Conservation (phyloP, 30 jellyfish, hydroid and myxozoan species). For the Cassiopea xamachana region DNA sequence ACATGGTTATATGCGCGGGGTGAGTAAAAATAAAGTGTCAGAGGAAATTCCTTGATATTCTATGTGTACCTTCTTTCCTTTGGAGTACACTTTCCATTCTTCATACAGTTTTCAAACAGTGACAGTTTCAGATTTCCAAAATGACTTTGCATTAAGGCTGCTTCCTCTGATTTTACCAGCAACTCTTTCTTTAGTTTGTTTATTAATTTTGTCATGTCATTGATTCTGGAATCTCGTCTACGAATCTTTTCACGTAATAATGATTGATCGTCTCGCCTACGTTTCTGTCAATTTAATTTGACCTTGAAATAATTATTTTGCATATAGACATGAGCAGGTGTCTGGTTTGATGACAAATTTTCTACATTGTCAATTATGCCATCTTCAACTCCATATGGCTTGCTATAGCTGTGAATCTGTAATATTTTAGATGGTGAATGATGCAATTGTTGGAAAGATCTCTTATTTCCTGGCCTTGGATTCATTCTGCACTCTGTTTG, state of each 20-base stretch:
- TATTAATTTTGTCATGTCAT: slow-evolving; percentile 28
- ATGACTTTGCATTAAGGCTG: slow-evolving; percentile 40
- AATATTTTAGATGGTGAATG: slow-evolving; percentile 30
- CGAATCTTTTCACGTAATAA: slow-evolving; percentile 25
- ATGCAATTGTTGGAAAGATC: slow-evolving; percentile 1
- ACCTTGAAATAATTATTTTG: background rate
- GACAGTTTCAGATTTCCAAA: slow-evolving; percentile 54
- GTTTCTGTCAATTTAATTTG: slow-evolving; percentile 8
- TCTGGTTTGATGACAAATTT: background rate
- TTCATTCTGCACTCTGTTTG: background rate
- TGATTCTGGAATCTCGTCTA: slow-evolving; percentile 22
- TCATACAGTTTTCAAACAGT: slow-evolving; percentile 4
- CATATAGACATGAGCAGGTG: background rate
- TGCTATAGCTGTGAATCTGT: slow-evolving; percentile 18
- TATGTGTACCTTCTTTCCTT: slow-evolving; percentile 24
- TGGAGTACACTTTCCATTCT: slow-evolving; percentile 8
- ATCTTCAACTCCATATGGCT: slow-evolving; percentile 36
- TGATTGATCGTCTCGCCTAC: slow-evolving; percentile 14
- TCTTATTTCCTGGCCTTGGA: slow-evolving; percentile 27
- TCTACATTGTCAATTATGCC: background rate
- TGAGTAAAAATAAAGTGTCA: slow-evolving; percentile 36
- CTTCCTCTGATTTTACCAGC: slow-evolving; percentile 44
- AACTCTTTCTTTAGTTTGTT: slow-evolving; percentile 29
- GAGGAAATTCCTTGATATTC: slow-evolving; percentile 42
- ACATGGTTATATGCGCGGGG: slow-evolving; percentile 63